These are phyloP conservation scores for Peribatodes rhomboidaria DNA, from an alignment of 2,888 invertebrate genomes.

Conservation along the genomic window DNA sequence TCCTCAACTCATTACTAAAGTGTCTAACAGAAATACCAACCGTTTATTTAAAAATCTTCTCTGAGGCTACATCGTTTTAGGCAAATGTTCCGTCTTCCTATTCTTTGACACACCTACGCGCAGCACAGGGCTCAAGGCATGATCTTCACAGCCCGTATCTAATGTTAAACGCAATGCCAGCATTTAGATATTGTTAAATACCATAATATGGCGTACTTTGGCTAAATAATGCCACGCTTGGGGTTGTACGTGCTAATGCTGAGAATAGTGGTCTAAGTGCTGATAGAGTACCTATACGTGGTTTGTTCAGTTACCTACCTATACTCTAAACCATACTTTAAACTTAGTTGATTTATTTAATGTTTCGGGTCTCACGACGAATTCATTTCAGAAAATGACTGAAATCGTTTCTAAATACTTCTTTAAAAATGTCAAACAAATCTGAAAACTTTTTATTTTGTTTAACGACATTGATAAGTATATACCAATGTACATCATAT, in stretches of 20 bases:
- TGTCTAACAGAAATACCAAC: too few relatives aligned
- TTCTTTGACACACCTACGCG: conserved; percentile 73
- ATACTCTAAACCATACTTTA: too few relatives aligned
- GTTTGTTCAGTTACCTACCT: background rate
- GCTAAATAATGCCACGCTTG: conserved; percentile 70
- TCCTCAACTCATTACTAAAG: too few relatives aligned
- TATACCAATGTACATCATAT: too few relatives aligned
- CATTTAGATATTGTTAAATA: conserved; percentile 81
- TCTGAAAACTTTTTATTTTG: too few relatives aligned
- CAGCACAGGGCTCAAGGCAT: conserved; percentile 59
- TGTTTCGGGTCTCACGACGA: too few relatives aligned
- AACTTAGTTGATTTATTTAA: too few relatives aligned
- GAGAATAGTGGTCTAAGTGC: background rate
- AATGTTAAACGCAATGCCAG: conserved; percentile 79
- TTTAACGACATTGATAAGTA: too few relatives aligned
- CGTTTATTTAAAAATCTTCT: background rate
- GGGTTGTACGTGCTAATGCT: conserved; percentile 45
- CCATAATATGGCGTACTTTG: conserved; percentile 72
- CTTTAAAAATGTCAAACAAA: too few relatives aligned
- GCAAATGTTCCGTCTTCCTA: conserved; percentile 33
- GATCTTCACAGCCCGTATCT: conserved; percentile 69
- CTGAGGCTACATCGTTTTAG: conserved; percentile 10
- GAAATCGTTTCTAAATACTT: too few relatives aligned
- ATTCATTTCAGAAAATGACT: too few relatives aligned
- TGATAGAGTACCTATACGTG: background rate